phyloP scores from a whole-genome alignment of 1,140 invertebrate species.

The Wiebesia pumilae region DNA sequence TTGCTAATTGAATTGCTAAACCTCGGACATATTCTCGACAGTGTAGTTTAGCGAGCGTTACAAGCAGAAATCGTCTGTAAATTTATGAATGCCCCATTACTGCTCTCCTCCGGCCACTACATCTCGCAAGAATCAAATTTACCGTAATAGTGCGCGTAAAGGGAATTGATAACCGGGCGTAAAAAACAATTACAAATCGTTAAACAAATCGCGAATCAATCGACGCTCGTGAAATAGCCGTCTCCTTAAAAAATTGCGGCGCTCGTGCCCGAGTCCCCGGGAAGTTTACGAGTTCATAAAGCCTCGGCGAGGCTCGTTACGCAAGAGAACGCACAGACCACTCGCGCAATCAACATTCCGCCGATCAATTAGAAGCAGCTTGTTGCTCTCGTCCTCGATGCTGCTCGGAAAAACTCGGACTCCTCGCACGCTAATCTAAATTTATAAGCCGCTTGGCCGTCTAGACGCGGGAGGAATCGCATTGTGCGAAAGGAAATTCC shows the following conservation, averaged over 20 bases:
- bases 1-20: not conserved
- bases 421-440: constrained; percentile 21
- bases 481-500: constrained; percentile 45
- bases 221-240: not conserved
- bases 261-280: not conserved
- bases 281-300: constrained; percentile 37
- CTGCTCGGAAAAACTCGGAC: not conserved
- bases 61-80: not conserved
- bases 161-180: not conserved
- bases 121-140: too few relatives aligned
- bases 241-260: not conserved
- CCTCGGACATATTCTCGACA: not conserved
- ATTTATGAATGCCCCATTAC: not conserved
- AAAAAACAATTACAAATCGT: constrained; percentile 24
- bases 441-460: constrained; percentile 20
- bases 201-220: constrained; percentile 28
- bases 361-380: constrained; percentile 22
- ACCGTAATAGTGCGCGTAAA: not conserved
- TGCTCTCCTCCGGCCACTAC: not conserved
- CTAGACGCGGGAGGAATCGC: constrained; percentile 31
- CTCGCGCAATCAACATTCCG: constrained; percentile 23
- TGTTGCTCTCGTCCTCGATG: not conserved
- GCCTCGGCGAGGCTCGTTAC: not conserved
- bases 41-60: not conserved
- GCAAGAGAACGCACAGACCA: not conserved